phyloP scores from a whole-genome alignment of 2,888 invertebrate genomes.

The Caenorhabditis becei region DNA sequence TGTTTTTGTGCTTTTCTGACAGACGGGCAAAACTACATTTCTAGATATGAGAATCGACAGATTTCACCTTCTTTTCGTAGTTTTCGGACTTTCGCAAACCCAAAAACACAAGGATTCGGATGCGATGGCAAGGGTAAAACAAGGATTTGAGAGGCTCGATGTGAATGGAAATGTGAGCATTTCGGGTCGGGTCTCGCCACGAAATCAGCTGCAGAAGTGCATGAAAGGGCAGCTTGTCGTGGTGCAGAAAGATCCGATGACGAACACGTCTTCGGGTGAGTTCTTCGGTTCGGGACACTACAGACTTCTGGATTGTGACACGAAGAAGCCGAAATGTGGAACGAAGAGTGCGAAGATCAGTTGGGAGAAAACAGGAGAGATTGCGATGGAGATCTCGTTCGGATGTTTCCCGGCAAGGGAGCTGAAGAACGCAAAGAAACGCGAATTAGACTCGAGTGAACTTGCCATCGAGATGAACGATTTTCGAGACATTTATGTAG shows the following conservation, averaged over 20 bases:
- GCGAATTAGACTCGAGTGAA: no score
- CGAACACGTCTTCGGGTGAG: not conserved
- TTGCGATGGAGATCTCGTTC: no score
- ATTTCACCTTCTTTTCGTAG: not conserved
- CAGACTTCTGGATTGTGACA: no score
- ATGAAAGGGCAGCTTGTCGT: not conserved
- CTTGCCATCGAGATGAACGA: not conserved
- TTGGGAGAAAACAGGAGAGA: no score
- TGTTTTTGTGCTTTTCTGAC: slow-evolving; percentile 13
- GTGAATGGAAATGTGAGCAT: no score
- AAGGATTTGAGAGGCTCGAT: no score
- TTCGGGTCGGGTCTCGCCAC: no score
- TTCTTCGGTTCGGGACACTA: no score
- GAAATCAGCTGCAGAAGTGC: not conserved
- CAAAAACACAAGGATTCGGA: not conserved
- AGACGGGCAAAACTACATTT: not conserved
- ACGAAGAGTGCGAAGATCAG: no score
- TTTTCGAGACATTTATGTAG: not conserved
- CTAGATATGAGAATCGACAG: slow-evolving; percentile 11
- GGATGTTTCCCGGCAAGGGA: not conserved
- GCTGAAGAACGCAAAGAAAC: no score
- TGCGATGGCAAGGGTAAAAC: not conserved
- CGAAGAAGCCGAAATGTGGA: no score
- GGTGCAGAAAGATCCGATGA: not conserved
- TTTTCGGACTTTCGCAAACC: not conserved